Evolutionary conservation across 2,113 vertebrate genomes (phyloP), one percentile per base, ranked within the genome.

Genomic region (Glaucidium brasilianum): DNA sequence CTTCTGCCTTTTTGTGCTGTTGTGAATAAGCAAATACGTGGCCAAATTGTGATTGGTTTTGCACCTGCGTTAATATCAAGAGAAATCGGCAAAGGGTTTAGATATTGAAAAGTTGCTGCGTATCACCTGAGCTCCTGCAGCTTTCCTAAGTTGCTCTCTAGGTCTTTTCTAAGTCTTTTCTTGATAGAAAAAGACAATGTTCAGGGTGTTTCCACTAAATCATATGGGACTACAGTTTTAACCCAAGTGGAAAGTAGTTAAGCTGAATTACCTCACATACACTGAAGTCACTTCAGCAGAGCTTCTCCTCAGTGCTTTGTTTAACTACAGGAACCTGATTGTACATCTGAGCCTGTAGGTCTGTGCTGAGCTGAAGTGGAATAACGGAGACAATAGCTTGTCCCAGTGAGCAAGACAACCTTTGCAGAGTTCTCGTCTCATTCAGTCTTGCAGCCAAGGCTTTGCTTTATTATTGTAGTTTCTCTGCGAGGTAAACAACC

Each of bases 1-100:
- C 72, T 96, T 84, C 77, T 93, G 49, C 83, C 47, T 94, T 30
- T 86, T 79, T 79, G 53, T 4, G 12, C 83, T 66, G 72, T 67
- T 3, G 1, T 76, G 34, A 16, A 39, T 39, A 56, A 47, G 74
- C 47, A 62, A 27, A 37, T 22, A 1, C 0, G 0, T 0, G 1
- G 63, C 41, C 32, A 29, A 12, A 16, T 78, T 15, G 55, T 71
- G n/a, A 19, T 88, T 72, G 81, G 67, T 19, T 60, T 50, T 23
- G 43, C 15, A 5, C 10, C 41, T 8, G 18, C 4, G 4, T 63
- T 60, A 2, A 6, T 34, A 35, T 29, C 47, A 34, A 29, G 25
- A 43, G 50, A 39, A 14, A 30, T 82, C 45, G 2, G 27, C 27
- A 11, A 25, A 59, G 55, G 35, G 11, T 11, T 25, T 37, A 6